phyloP scores from a whole-genome alignment of 2,113 vertebrate species.

The Bambusicola thoracicus region DNA sequence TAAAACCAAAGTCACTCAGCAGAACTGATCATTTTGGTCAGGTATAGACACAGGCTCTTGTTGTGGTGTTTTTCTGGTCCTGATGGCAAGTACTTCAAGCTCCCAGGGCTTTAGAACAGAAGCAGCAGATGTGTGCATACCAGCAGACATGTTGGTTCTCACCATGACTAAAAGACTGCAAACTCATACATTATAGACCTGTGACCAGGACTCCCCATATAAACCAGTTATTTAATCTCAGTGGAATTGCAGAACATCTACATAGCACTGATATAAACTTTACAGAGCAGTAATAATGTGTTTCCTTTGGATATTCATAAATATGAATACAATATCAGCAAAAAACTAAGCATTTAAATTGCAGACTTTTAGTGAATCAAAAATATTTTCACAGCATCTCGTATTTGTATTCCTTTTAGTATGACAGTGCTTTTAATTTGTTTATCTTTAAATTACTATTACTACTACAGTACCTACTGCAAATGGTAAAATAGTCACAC shows the following conservation, averaged over 20 bases:
- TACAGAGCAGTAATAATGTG: neutral
- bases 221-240: neutral
- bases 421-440: neutral
- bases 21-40: slow-evolving; percentile 56
- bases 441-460: neutral
- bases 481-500: neutral
- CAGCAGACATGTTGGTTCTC: neutral
- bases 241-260: neutral
- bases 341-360: neutral
- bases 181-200: neutral
- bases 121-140: neutral
- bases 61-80: neutral
- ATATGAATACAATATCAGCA: neutral
- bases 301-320: neutral
- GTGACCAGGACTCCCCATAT: neutral
- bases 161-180: neutral
- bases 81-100: neutral
- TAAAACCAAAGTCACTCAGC: slow-evolving; percentile 41
- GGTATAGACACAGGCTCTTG: slow-evolving; percentile 3
- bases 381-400: neutral
- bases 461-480: neutral
- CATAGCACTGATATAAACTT: neutral
- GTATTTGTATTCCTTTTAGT: neutral
- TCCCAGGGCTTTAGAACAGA: neutral
- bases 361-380: neutral